These are phyloP conservation scores for Anas bahamensis DNA, from an alignment of 2,797 vertebrate genomes.

Conservation along the genomic window DNA sequence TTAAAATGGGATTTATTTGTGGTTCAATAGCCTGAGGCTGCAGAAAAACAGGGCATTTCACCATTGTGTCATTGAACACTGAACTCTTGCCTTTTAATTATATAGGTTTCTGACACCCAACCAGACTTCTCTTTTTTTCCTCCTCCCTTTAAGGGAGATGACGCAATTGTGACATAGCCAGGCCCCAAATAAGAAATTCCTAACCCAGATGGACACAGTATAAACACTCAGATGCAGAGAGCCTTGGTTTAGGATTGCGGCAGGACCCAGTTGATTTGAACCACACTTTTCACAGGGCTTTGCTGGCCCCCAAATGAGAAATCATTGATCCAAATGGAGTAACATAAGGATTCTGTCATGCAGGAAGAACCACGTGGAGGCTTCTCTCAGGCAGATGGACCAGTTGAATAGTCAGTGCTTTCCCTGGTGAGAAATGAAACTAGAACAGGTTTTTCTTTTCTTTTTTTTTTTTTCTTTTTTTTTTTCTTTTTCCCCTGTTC, in stretches of 20 bases:
- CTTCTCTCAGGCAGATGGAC: conserved; percentile 37
- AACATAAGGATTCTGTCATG: conserved; percentile 26
- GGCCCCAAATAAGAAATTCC: conserved; percentile 48
- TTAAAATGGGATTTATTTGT: conserved; percentile 74
- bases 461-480: not conserved
- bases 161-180: conserved; percentile 45
- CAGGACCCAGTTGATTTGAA: conserved; percentile 17
- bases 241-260: conserved; percentile 5
- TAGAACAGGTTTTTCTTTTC: not conserved
- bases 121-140: conserved; percentile 23
- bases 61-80: conserved; percentile 34
- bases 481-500: not conserved
- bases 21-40: conserved; percentile 51
- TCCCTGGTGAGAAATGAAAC: conserved; percentile 32
- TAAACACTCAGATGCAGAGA: conserved; percentile 42
- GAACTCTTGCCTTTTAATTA: conserved; percentile 66
- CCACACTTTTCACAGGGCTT: conserved; percentile 25
- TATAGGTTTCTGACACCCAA: conserved; percentile 61
- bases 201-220: conserved; percentile 39
- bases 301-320: conserved; percentile 22
- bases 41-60: conserved; percentile 66
- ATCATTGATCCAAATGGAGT: conserved; percentile 54
- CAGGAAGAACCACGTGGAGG: not conserved
- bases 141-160: conserved; percentile 41
- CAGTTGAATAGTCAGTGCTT: not conserved